A percentile compares a stretch with the other conserved stretches of the same genome.
Evolutionary conservation across 2,888 invertebrate species (phyloP).

Genomic region (Tineola bisselliella): DNA sequence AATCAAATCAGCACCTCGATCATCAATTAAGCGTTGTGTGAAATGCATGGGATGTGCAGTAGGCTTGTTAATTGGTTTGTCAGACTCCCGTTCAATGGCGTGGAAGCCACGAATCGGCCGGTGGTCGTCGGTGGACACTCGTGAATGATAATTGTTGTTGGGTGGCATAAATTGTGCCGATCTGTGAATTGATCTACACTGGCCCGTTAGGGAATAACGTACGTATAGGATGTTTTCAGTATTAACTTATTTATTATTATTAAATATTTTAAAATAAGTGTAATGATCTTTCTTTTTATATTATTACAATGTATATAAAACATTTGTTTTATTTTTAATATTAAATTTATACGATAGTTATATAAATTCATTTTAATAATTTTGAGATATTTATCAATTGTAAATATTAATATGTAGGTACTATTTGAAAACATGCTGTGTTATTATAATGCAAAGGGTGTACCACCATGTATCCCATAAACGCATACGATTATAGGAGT

Average conservation of each 20-base stretch:
- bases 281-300: too few relatives aligned
- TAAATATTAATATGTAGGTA: too few relatives aligned
- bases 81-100: slow-evolving; percentile 17
- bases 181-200: neutral
- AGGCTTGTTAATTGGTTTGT: slow-evolving; percentile 53
- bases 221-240: neutral
- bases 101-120: slow-evolving; percentile 19
- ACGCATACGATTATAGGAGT: slow-evolving; percentile 55
- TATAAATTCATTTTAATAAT: neutral
- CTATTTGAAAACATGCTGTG: neutral
- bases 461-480: slow-evolving; percentile 6
- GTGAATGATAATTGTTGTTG: slow-evolving; percentile 57
- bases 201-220: neutral
- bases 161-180: slow-evolving; percentile 20
- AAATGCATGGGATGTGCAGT: slow-evolving; percentile 48
- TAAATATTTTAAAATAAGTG: neutral
- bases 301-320: too few relatives aligned
- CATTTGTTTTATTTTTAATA: too few relatives aligned
- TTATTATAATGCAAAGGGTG: slow-evolving; percentile 25
- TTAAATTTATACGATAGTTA: neutral
- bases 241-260: neutral
- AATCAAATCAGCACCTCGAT: neutral
- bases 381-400: neutral
- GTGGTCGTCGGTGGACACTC: slow-evolving; percentile 39
- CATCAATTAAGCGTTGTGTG: slow-evolving; percentile 15